phyloP scores from a whole-genome alignment of 92 coral and sea anemone genomes.

The Scolanthus callimorphus region DNA sequence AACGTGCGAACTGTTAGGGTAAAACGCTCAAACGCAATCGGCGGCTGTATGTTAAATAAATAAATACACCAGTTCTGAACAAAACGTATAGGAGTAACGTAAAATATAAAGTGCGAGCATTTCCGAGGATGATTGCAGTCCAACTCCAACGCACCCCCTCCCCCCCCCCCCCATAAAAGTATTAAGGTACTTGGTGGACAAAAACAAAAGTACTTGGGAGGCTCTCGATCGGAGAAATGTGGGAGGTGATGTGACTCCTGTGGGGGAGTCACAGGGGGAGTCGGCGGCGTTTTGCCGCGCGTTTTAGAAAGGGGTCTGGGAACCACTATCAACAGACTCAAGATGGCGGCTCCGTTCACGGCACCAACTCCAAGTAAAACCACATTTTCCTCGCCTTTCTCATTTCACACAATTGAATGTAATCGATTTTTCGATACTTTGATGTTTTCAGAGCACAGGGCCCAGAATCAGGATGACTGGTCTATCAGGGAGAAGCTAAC shows the following conservation, averaged over 20 bases:
- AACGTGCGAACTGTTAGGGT: no score
- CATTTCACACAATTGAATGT: neutral
- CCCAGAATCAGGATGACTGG: slow-evolving; percentile 86
- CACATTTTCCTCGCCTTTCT: neutral
- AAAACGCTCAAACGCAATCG: no score
- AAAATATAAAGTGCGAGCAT: no score
- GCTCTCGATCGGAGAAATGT: no score
- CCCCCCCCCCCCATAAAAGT: neutral
- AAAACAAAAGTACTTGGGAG: no score
- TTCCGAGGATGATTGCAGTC: no score
- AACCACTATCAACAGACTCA: slow-evolving; percentile 4
- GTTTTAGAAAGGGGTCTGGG: neutral
- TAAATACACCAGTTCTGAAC: no score
- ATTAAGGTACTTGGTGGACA: no score
- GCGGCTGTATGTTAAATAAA: no score
- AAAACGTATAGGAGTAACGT: no score
- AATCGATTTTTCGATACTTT: neutral
- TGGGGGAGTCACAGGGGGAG: no score
- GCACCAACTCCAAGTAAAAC: slow-evolving; percentile 52
- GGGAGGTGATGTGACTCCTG: no score
- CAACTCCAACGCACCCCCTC: neutral
- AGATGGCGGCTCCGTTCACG: slow-evolving; percentile 74
- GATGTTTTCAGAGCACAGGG: slow-evolving; percentile 50
- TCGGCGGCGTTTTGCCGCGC: neutral
- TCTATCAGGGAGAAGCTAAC: slow-evolving; percentile 81